Evolutionary conservation across 2,113 vertebrate species (phyloP).

Genomic region (Ovis aries): ARS-UI_Ramb_v3.0 NC_056055.1:141135001-141135500

Average conservation of each 20-base stretch:
- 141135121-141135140: background rate
- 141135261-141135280: background rate
- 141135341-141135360: conserved; percentile 9
- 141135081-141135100: background rate
- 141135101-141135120: background rate
- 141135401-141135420: conserved; percentile 9
- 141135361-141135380: conserved; percentile 14
- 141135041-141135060: background rate
- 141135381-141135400: background rate
- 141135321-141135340: background rate
- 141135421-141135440: background rate
- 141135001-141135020: background rate
- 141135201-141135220: background rate
- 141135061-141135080: background rate
- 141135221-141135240: background rate
- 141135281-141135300: background rate
- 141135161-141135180: background rate
- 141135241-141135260: background rate
- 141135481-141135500: background rate
- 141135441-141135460: background rate
- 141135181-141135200: background rate
- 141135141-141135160: background rate
- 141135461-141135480: background rate
- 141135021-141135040: background rate
- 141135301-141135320: conserved; percentile 14